phyloP scores from a whole-genome alignment of 2,113 vertebrate genomes.

The Daphoenositta chrysoptera region DNA sequence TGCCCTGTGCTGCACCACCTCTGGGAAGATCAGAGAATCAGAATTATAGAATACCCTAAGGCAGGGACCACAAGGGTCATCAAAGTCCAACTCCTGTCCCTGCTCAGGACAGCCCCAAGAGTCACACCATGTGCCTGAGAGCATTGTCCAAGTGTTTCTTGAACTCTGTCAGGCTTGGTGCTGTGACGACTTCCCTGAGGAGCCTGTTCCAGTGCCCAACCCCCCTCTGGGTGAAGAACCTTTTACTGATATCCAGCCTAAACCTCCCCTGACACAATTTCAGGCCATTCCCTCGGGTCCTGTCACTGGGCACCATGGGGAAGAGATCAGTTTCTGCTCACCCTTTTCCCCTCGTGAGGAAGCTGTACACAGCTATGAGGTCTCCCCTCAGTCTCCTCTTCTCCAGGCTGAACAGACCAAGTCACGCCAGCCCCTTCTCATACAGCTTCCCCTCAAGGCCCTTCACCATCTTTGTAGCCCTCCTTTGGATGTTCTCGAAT shows the following conservation, averaged over 20 bases:
- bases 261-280: not conserved
- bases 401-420: not conserved
- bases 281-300: rapidly evolving
- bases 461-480: no score
- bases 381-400: not conserved
- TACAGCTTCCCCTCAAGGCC: not conserved
- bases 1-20: not conserved
- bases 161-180: not conserved
- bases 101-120: not conserved
- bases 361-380: not conserved
- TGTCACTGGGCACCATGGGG: not conserved
- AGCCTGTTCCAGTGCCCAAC: not conserved
- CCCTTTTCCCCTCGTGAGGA: not conserved
- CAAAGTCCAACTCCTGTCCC: not conserved
- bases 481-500: not conserved
- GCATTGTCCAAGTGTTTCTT: not conserved
- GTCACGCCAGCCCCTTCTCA: not conserved
- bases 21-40: not conserved
- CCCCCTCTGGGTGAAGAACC: not conserved
- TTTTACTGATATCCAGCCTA: not conserved
- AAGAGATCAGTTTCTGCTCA: not conserved
- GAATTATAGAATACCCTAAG: not conserved
- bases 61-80: not conserved
- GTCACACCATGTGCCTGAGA: not conserved
- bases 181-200: not conserved